phyloP scores from a whole-genome alignment of 2,888 invertebrate genomes.

The Cataglyphis albicans region DNA sequence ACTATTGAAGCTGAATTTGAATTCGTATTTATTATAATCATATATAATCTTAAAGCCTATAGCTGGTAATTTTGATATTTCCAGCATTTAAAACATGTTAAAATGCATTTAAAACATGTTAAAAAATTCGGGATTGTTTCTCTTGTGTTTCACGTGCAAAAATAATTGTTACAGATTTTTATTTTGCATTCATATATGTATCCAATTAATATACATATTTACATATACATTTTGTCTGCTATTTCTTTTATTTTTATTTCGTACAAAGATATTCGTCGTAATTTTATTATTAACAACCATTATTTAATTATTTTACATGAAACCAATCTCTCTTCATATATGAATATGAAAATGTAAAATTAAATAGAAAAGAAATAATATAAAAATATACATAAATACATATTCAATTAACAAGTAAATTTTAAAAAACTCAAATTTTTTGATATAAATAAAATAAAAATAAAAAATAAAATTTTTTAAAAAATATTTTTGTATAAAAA shows the following conservation, averaged over 20 bases:
- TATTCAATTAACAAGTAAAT: background rate
- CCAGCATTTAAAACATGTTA: background rate
- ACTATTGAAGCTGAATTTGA: constrained; percentile 2
- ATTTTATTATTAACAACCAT: background rate
- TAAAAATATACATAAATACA: background rate
- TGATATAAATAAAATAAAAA: background rate
- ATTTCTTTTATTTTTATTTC: background rate
- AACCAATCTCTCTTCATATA: background rate
- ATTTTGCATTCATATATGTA: background rate
- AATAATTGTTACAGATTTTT: background rate
- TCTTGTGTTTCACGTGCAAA: background rate
- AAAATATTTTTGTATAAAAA: background rate
- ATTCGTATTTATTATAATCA: constrained; percentile 28
- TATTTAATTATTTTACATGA: background rate
- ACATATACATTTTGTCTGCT: background rate
- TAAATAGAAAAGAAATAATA: background rate
- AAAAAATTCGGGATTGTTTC: background rate
- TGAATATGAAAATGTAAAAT: background rate
- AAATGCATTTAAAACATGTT: background rate
- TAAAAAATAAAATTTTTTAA: background rate
- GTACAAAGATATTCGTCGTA: background rate
- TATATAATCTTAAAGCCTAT: background rate
- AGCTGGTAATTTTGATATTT: background rate
- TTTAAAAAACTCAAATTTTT: background rate
- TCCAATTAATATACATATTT: background rate